Evolutionary conservation across 2,888 invertebrate genomes (phyloP).

Genomic region (Trachelus iudaicus): DNA sequence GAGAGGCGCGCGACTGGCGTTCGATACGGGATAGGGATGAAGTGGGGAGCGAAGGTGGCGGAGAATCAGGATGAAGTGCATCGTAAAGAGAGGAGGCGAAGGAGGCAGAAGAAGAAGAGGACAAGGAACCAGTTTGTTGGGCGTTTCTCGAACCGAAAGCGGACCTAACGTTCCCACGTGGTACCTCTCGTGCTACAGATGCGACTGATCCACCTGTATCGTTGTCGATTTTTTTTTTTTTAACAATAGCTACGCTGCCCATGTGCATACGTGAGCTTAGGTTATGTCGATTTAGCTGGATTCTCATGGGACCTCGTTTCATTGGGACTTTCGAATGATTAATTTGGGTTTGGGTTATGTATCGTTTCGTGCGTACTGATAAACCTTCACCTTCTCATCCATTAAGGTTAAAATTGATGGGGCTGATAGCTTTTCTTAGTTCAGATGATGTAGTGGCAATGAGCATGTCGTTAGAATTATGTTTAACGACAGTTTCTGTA

Average conservation of each 20-base stretch:
- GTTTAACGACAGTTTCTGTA: neutral
- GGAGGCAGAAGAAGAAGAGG: conserved; percentile 13
- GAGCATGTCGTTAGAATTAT: neutral
- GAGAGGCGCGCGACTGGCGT: neutral
- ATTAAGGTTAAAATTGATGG: neutral
- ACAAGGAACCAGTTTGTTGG: conserved; percentile 44
- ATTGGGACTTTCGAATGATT: neutral
- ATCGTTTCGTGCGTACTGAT: neutral
- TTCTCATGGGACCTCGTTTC: neutral
- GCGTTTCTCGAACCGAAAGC: conserved; percentile 41
- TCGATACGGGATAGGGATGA: neutral
- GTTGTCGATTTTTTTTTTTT: neutral
- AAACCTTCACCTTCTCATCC: neutral
- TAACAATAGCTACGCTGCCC: neutral
- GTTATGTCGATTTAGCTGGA: neutral
- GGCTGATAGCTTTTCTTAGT: neutral
- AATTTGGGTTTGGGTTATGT: neutral
- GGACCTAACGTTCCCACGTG: conserved; percentile 47
- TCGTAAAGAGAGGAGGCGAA: neutral
- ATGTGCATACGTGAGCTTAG: neutral
- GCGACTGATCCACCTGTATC: conserved; percentile 37
- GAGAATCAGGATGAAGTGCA: neutral
- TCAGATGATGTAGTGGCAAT: neutral
- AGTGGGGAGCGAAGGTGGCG: neutral
- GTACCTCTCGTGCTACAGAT: conserved; percentile 27